These are phyloP conservation scores for Struthio camelus DNA, from an alignment of 2,113 vertebrate species.

Conservation along the genomic window DNA sequence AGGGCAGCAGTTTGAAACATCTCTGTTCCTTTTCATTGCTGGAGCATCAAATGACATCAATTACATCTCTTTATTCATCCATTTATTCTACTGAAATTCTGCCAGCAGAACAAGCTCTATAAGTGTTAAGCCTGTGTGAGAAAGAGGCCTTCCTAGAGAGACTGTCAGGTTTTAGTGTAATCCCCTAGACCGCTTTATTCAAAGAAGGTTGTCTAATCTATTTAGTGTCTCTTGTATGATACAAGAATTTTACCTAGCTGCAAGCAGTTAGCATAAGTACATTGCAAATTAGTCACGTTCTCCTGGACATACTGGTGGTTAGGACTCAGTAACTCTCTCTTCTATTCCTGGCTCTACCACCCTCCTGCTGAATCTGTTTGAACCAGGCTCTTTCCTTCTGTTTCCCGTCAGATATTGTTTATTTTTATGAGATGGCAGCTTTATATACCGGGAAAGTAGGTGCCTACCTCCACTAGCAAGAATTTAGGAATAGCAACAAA, in stretches of 20 bases:
- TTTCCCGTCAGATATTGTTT: not conserved
- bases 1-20: not conserved
- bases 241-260: not conserved
- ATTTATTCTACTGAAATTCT: not conserved
- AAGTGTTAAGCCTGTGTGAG: not conserved
- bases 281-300: not conserved
- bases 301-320: not conserved
- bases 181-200: not conserved
- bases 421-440: not conserved
- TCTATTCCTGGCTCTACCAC: not conserved
- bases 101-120: not conserved
- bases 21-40: not conserved
- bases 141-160: not conserved
- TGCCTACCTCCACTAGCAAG: not conserved
- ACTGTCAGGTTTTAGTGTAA: not conserved
- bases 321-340: not conserved
- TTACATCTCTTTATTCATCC: not conserved
- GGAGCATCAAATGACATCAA: not conserved
- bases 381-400: not conserved
- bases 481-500: not conserved
- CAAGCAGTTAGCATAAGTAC: not conserved
- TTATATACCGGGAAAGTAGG: not conserved
- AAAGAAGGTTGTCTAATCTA: not conserved
- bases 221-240: not conserved
- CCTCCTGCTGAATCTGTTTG: not conserved